These are phyloP conservation scores for Gasteruption jaculator DNA, from an alignment of 2,888 invertebrate genomes.

Conservation along the genomic window DNA sequence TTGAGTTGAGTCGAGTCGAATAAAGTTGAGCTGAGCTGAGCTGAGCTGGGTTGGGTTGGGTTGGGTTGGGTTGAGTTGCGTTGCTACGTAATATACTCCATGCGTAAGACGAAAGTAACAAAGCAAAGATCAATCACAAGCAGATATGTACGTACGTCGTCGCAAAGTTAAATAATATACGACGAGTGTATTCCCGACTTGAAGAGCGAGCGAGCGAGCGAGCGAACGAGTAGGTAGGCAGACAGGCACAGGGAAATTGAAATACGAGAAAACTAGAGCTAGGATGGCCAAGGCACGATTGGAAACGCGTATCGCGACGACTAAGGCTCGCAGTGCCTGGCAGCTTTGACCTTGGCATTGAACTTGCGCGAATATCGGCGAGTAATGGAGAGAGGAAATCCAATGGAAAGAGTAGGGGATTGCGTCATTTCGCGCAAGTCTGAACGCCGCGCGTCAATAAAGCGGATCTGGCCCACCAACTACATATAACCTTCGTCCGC, in stretches of 20 bases:
- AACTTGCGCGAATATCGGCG: constrained; percentile 37
- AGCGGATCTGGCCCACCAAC: constrained; percentile 36
- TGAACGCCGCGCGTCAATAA: constrained; percentile 45
- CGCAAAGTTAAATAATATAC: constrained; percentile 18
- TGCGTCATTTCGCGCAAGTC: constrained; percentile 48
- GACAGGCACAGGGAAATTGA: constrained; percentile 8
- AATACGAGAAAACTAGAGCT: constrained; percentile 10
- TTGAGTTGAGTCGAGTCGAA: neutral
- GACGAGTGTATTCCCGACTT: constrained; percentile 14
- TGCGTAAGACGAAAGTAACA: too few species aligned
- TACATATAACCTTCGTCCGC: constrained; percentile 44
- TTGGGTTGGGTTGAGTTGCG: too few species aligned
- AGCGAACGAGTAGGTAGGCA: constrained; percentile 1
- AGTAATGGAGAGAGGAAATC: constrained; percentile 19
- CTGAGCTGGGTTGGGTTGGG: too few species aligned
- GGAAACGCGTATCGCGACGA: constrained; percentile 38
- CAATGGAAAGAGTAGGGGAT: constrained; percentile 21
- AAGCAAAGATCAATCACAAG: too few species aligned
- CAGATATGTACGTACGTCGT: too few species aligned
- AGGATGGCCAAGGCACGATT: constrained; percentile 18
- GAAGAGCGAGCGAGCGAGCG: constrained; percentile 11
- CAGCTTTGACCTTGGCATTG: constrained; percentile 51
- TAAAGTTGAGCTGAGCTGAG: neutral
- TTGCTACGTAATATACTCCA: too few species aligned
- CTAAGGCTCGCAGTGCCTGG: constrained; percentile 40